phyloP scores from a whole-genome alignment of 2,888 invertebrate species.

The Pantelozetes paolii region DNA sequence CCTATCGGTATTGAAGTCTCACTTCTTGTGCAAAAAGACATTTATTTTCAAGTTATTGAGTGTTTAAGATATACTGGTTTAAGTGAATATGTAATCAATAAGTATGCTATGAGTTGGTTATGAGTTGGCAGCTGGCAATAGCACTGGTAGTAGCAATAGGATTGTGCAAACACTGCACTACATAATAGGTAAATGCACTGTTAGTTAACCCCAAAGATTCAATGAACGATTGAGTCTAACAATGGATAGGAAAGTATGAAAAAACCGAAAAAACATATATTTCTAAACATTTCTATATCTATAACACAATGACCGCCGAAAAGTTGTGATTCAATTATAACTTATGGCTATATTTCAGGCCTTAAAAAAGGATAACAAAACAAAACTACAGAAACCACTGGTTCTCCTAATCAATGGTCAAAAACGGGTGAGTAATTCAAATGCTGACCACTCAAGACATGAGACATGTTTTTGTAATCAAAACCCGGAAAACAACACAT shows the following conservation, averaged over 20 bases:
- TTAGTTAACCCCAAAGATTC: conserved; percentile 35
- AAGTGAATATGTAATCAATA: conserved; percentile 26
- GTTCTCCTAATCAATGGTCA: not conserved
- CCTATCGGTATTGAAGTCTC: conserved; percentile 23
- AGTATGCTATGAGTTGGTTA: conserved; percentile 18
- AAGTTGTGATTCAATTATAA: not conserved
- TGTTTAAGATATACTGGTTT: conserved; percentile 31
- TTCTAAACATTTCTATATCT: not conserved
- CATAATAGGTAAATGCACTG: conserved; percentile 35
- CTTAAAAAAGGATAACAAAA: not conserved
- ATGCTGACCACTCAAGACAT: conserved; percentile 16
- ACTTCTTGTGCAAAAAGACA: conserved; percentile 11
- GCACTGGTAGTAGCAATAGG: conserved; percentile 15
- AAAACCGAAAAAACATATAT: conserved; percentile 35
- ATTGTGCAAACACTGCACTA: conserved; percentile 24
- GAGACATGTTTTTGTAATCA: conserved; percentile 3
- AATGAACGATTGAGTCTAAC: conserved; percentile 35
- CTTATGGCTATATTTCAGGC: conserved; percentile 20
- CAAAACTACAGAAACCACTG: not conserved
- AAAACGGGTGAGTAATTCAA: conserved; percentile 21
- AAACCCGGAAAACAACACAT: conserved; percentile 36
- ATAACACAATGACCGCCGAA: conserved; percentile 21
- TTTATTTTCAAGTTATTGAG: conserved; percentile 21
- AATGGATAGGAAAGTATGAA: conserved; percentile 27
- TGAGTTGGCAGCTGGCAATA: conserved; percentile 26